Conservation (phyloP, 2,888 invertebrate species). For the Drosophila nr. fundita region DNA sequence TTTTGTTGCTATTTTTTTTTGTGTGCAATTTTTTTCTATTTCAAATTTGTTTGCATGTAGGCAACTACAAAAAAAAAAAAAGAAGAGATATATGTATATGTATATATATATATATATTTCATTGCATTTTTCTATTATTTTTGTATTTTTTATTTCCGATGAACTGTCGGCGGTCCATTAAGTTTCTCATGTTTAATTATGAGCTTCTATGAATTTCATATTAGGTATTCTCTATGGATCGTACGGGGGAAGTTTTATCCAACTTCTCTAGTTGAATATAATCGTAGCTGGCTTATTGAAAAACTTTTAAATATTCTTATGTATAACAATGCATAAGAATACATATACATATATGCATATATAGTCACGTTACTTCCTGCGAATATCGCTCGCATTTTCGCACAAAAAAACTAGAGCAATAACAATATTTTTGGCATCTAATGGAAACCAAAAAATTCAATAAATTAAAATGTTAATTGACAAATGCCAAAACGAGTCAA, state of each 20-base stretch:
- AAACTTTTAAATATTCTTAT: not conserved
- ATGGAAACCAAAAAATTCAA: conserved; percentile 27
- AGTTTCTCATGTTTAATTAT: conserved; percentile 1
- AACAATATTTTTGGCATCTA: conserved; percentile 29
- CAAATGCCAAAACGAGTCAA: conserved; percentile 71
- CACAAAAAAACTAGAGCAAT: conserved; percentile 14
- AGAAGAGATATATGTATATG: conserved; percentile 3
- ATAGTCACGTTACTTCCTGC: conserved; percentile 4
- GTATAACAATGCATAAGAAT: not conserved
- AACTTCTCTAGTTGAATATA: not conserved
- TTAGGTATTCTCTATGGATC: not conserved
- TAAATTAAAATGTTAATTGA: conserved; percentile 63
- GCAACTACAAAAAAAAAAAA: conserved; percentile 23
- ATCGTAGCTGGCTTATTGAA: too few species aligned
- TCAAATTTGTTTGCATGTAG: conserved; percentile 56
- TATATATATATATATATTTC: conserved; percentile 1
- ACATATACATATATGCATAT: not conserved
- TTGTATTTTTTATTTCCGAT: not conserved
- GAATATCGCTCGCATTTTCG: not conserved
- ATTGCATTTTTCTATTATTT: not conserved
- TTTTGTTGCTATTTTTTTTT: conserved; percentile 17
- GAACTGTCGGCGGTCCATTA: not conserved
- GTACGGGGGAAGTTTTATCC: not conserved
- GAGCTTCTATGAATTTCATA: not conserved
- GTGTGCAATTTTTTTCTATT: conserved; percentile 37